Conservation (phyloP, 2,113 vertebrate species). For the Erythrolamprus reginae region DNA sequence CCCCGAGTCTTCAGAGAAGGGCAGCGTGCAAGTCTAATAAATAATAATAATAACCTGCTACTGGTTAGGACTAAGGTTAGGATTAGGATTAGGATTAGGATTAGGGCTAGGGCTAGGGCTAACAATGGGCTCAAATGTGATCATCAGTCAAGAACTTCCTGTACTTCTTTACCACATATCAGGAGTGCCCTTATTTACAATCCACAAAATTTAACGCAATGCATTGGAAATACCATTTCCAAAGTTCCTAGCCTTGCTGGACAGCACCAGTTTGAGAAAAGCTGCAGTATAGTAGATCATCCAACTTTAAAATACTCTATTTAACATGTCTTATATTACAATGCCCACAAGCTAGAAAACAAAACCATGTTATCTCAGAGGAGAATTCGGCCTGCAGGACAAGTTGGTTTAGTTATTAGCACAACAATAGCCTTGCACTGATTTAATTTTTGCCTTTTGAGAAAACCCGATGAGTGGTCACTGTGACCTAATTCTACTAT, state of each 20-base stretch:
- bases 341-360: neutral
- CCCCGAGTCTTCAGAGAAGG: too few relatives aligned
- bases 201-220: neutral
- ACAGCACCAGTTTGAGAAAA: neutral
- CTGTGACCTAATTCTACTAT: slow-evolving; percentile 7
- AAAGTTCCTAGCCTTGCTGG: neutral
- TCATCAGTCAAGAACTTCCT: neutral
- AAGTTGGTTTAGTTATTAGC: neutral
- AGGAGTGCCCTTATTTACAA: neutral
- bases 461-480: slow-evolving; percentile 5
- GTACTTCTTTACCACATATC: neutral
- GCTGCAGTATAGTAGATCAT: neutral
- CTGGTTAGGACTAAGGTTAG: too few relatives aligned
- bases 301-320: neutral
- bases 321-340: neutral
- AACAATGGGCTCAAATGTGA: too few relatives aligned
- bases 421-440: neutral
- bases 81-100: too few relatives aligned
- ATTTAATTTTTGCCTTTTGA: neutral
- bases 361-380: neutral
- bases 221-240: neutral
- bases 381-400: neutral
- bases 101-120: too few relatives aligned
- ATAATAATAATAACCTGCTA: too few relatives aligned
- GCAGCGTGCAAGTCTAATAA: too few relatives aligned